Percentiles rank a stretch among this genome's conserved stretches.
phyloP scores from a whole-genome alignment of 2,797 vertebrate genomes.

The Clarias fuscus region DNA sequence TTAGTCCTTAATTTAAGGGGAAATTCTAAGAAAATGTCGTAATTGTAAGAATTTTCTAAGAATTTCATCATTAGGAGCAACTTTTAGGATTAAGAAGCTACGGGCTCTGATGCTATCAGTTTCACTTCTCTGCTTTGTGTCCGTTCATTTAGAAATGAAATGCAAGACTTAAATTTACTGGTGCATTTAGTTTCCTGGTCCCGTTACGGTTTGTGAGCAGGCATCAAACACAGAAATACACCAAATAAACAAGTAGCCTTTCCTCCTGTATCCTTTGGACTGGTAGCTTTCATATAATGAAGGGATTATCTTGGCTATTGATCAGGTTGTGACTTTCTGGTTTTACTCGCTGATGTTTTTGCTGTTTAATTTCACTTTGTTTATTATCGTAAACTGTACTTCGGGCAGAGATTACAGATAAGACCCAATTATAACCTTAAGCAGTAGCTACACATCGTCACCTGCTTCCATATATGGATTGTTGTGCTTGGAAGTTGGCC shows the following conservation, averaged over 20 bases:
- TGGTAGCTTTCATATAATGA: background rate
- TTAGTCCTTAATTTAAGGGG: too few relatives aligned
- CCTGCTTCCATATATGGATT: background rate
- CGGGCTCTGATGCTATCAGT: background rate
- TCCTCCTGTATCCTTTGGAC: background rate
- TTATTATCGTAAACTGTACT: background rate
- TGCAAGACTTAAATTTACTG: background rate
- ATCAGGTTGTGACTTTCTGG: background rate
- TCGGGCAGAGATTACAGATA: background rate
- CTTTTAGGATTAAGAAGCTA: too few relatives aligned
- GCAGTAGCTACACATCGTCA: background rate
- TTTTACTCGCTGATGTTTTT: background rate
- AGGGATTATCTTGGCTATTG: background rate
- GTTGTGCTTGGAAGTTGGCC: background rate
- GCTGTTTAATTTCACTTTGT: background rate
- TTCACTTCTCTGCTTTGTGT: background rate
- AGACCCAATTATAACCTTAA: background rate
- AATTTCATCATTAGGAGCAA: too few relatives aligned
- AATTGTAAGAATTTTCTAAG: too few relatives aligned
- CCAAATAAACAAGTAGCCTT: background rate
- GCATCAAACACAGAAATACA: background rate
- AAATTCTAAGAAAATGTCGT: too few relatives aligned
- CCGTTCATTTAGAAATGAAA: background rate
- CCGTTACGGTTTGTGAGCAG: background rate
- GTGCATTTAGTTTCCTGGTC: background rate